Evolutionary conservation across 2,888 invertebrate genomes (phyloP).

Genomic region (Allygus modestus): DNA sequence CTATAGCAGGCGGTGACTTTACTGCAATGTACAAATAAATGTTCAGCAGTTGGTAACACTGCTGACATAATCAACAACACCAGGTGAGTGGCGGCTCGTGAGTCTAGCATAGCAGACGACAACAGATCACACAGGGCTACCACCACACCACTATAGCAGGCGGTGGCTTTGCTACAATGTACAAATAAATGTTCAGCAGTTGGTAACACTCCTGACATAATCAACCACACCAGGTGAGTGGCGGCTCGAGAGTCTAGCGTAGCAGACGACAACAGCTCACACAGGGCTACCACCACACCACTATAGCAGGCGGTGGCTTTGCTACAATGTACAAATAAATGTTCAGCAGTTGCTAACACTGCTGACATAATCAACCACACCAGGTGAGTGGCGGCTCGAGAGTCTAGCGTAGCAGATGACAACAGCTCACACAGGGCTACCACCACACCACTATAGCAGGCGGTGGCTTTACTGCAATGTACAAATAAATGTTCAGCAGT

Average conservation of each 20-base stretch:
- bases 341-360: not conserved
- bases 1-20: slow-evolving; percentile 77
- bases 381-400: slow-evolving; percentile 73
- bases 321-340: too few relatives aligned
- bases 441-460: slow-evolving; percentile 77
- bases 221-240: slow-evolving; percentile 76
- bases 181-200: too few relatives aligned
- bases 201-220: slow-evolving; percentile 70
- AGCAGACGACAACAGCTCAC: slow-evolving; percentile 74
- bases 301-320: slow-evolving; percentile 77
- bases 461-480: slow-evolving; percentile 76
- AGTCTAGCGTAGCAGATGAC: slow-evolving; percentile 72
- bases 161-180: slow-evolving; percentile 76
- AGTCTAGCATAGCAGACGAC: slow-evolving; percentile 72
- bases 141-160: slow-evolving; percentile 77
- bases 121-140: slow-evolving; percentile 75
- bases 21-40: slow-evolving; percentile 71
- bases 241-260: slow-evolving; percentile 72
- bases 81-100: slow-evolving; percentile 73
- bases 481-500: not conserved
- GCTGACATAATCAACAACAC: slow-evolving; percentile 75
- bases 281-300: slow-evolving; percentile 76
- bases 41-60: not conserved
- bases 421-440: slow-evolving; percentile 75
- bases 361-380: slow-evolving; percentile 76